These are phyloP conservation scores for Nasonovia ribisnigri DNA, from an alignment of 2,888 invertebrate genomes.

Conservation along the genomic window DNA sequence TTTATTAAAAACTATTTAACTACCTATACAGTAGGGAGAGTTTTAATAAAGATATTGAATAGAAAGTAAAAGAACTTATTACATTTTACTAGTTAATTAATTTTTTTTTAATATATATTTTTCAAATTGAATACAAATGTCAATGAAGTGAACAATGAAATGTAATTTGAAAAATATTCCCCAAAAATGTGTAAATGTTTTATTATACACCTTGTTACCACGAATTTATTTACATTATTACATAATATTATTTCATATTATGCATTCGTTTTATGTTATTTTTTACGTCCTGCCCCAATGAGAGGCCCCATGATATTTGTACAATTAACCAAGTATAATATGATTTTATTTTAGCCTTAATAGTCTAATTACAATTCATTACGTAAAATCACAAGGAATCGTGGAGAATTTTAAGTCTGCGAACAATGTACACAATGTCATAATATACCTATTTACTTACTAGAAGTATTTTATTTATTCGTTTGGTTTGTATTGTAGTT, in stretches of 20 bases:
- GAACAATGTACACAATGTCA: background rate
- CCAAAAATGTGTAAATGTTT: background rate
- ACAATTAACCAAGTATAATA: constrained; percentile 9
- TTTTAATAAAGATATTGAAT: background rate
- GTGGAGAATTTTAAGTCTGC: background rate
- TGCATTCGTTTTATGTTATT: background rate
- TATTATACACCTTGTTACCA: background rate
- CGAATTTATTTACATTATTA: background rate
- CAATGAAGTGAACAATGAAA: background rate
- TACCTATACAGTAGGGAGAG: background rate
- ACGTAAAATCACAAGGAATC: background rate
- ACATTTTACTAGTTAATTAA: background rate
- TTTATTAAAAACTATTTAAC: background rate
- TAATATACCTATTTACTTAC: background rate
- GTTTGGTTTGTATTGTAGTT: background rate
- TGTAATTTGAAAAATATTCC: background rate
- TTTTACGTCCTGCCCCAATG: background rate
- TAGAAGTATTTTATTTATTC: background rate
- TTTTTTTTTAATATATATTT: background rate
- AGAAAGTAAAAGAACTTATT: background rate
- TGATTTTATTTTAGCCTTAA: background rate
- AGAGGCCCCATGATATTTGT: constrained; percentile 6
- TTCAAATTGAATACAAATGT: background rate
- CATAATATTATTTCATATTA: background rate
- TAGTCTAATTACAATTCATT: background rate